Evolutionary conservation across 2,888 invertebrate species (phyloP).

Genomic region (Drosophila conformis): DNA sequence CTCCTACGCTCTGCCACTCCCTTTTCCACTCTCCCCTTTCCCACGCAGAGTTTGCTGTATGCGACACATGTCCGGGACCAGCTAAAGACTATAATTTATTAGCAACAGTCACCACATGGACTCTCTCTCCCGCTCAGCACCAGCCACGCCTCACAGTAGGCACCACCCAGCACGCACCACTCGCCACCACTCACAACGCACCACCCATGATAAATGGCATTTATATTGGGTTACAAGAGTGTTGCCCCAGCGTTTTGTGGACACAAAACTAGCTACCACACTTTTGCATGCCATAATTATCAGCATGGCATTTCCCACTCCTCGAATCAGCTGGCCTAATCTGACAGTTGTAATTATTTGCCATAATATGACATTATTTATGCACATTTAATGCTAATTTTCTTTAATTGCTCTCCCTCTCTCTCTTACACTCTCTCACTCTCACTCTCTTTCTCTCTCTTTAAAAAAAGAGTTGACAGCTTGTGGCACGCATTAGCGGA

Average conservation of each 20-base stretch:
- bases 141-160: slow-evolving; percentile 43
- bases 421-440: too few relatives aligned
- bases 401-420: background rate
- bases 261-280: slow-evolving; percentile 31
- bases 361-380: slow-evolving; percentile 75
- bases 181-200: slow-evolving; percentile 6
- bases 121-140: slow-evolving; percentile 15
- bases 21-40: background rate
- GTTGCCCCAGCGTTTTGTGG: slow-evolving; percentile 54
- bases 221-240: slow-evolving; percentile 76
- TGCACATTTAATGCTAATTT: slow-evolving; percentile 71
- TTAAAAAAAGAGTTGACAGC: slow-evolving; percentile 45
- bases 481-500: slow-evolving; percentile 26
- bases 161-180: background rate
- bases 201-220: slow-evolving; percentile 75
- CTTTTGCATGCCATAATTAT: slow-evolving; percentile 61
- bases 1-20: background rate
- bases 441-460: background rate
- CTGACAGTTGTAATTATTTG: slow-evolving; percentile 77
- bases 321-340: slow-evolving; percentile 39
- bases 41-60: slow-evolving; percentile 16
- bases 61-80: slow-evolving; percentile 68
- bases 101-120: slow-evolving; percentile 76
- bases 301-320: slow-evolving; percentile 38
- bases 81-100: slow-evolving; percentile 72